Evolutionary conservation across 1,140 invertebrate genomes (phyloP), one percentile per base, ranked within the genome.

Genomic region (Anadara kagoshimensis): DNA sequence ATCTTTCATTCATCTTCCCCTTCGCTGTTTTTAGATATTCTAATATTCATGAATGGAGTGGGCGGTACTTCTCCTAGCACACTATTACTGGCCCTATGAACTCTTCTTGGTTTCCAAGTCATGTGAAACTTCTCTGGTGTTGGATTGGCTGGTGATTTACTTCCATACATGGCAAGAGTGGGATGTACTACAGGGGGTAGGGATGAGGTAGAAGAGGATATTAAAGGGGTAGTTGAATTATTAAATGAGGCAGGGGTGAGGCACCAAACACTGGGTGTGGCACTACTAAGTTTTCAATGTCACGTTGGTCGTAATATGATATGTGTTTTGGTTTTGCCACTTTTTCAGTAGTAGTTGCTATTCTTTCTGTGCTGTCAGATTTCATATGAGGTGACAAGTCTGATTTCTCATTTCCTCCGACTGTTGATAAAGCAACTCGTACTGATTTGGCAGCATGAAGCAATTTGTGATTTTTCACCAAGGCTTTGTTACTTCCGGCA

Each of bases 401-500:
- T 36, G 45, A 36, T 36, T 36, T 36, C 7, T 36, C 29, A 36
- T 36, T 36, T 36, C 29, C 29, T 36, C 29, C 29, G 7, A 36
- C 29, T 36, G 29, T 61, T 54, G 26, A 20, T 16, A 58, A 47
- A 41, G 69, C 22, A 43, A 61, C 49, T 44, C 51, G 67, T 36
- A 36, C 29, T 3, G 73, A 66, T 56, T 73, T 74, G 18, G 61
- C 64, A 20, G 74, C 45, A 54, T 75, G 59, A 54, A 73, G 78
- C 16, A 82, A 68, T 58, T 70, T 71, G 59, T 82, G 68, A 61
- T 82, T 82, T 43, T 75, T 73, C 16, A 82, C 78, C 24, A 56
- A 49, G n/a, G 80, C 72, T 62, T 66, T 62, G 62, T 75, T 78
- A 24, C 69, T 82, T 41, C 80, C 80, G 22, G 80, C 74, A 61